phyloP scores from a whole-genome alignment of 2,797 vertebrate species.

The Anas capensis region DNA sequence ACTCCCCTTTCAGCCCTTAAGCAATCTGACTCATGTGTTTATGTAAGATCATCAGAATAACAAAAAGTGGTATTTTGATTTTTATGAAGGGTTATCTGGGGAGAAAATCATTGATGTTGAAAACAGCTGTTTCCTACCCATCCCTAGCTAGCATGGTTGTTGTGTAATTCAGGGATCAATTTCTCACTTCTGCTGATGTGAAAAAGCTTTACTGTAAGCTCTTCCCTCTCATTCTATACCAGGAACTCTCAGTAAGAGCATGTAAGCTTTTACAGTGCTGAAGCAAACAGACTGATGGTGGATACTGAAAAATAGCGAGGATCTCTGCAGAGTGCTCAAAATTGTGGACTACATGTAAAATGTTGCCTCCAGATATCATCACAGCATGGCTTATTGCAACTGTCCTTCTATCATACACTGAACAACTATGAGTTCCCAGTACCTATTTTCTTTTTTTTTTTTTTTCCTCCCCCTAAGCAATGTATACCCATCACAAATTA shows the following conservation, averaged over 20 bases:
- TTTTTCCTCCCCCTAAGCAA: background rate
- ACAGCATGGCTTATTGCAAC: background rate
- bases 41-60: background rate
- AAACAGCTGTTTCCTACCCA: background rate
- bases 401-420: background rate
- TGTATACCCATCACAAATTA: background rate
- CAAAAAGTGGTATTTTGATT: background rate
- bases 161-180: background rate
- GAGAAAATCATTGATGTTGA: background rate
- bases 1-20: background rate
- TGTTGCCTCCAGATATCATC: background rate
- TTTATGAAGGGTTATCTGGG: background rate
- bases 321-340: background rate
- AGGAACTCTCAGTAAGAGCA: background rate
- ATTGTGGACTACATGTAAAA: background rate
- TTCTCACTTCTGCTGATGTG: background rate
- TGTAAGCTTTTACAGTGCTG: background rate
- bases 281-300: background rate
- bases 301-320: background rate
- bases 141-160: background rate
- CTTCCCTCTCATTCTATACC: background rate
- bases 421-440: background rate
- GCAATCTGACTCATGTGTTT: background rate
- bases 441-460: background rate
- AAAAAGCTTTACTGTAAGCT: background rate